phyloP scores from a whole-genome alignment of 92 coral and sea anemone genomes.

The Epizoanthus rinbou region DNA sequence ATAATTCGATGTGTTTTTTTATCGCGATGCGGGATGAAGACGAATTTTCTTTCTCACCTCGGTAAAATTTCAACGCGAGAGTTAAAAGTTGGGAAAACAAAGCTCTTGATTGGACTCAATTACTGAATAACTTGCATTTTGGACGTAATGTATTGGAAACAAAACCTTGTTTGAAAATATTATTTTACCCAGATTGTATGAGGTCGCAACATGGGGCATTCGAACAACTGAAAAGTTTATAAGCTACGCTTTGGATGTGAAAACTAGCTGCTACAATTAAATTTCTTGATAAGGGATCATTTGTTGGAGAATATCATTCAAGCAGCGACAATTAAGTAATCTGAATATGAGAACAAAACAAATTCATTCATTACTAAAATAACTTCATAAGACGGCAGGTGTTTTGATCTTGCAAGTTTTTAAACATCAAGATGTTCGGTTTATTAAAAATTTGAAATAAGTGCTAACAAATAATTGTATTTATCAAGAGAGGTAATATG shows the following conservation, averaged over 20 bases:
- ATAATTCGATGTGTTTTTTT: not conserved
- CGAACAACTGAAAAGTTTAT: not conserved
- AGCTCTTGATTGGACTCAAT: slow-evolving; percentile 19
- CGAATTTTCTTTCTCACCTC: not conserved
- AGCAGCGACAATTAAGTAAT: slow-evolving; percentile 21
- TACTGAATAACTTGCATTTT: not conserved
- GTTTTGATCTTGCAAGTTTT: not conserved
- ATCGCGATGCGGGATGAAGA: not conserved
- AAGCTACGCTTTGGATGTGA: not conserved
- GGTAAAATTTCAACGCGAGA: slow-evolving; percentile 10
- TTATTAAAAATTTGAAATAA: not conserved
- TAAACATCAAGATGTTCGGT: not conserved
- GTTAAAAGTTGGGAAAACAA: not conserved
- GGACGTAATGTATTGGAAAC: slow-evolving; percentile 7
- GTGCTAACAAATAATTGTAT: no score
- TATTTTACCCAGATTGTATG: not conserved
- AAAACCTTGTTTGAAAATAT: slow-evolving; percentile 12
- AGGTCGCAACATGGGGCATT: not conserved
- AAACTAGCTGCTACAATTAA: not conserved
- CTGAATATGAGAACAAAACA: not conserved
- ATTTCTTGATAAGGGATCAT: not conserved
- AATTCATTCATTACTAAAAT: not conserved
- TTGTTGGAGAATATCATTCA: not conserved
- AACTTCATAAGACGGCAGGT: not conserved
- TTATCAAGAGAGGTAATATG: no score